Percentiles rank a stretch among this genome's conserved stretches.
Evolutionary conservation across 2,113 vertebrate genomes (phyloP).

Genomic region (Pseudopipra pipra): DNA sequence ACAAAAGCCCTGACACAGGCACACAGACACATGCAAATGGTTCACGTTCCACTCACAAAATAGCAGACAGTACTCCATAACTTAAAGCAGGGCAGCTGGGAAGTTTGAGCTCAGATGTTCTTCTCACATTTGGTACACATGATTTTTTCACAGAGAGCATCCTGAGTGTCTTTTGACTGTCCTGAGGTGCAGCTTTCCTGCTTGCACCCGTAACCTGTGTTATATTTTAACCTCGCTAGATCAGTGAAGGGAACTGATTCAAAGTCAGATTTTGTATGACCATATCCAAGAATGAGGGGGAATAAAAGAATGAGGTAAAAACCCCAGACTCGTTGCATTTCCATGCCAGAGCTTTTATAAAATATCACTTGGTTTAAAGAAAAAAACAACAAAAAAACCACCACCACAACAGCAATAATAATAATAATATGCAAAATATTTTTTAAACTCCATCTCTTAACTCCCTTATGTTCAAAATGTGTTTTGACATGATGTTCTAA

Average conservation of each 20-base stretch:
- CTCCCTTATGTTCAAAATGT: background rate
- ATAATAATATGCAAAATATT: background rate
- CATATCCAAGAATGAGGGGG: too few species aligned
- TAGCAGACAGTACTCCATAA: background rate
- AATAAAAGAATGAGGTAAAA: background rate
- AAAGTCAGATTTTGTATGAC: background rate
- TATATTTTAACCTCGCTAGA: background rate
- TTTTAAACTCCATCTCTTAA: background rate
- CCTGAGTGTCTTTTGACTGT: accelerated
- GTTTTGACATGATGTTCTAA: background rate
- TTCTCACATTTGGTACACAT: background rate
- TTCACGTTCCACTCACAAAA: background rate
- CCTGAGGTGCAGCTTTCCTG: background rate
- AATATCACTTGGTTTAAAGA: background rate
- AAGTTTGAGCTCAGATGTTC: background rate
- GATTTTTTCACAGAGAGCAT: background rate
- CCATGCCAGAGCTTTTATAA: background rate
- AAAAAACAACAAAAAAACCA: too few species aligned
- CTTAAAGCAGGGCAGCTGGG: background rate
- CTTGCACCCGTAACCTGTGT: background rate
- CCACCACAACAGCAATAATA: too few species aligned
- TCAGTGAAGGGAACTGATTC: background rate
- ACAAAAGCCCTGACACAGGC: conserved; percentile 15
- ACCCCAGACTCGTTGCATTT: background rate
- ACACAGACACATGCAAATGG: background rate